Percentiles rank a stretch among this genome's conserved stretches.
Conservation (phyloP, 2,113 vertebrate genomes). For the Saccopteryx bilineata region DNA sequence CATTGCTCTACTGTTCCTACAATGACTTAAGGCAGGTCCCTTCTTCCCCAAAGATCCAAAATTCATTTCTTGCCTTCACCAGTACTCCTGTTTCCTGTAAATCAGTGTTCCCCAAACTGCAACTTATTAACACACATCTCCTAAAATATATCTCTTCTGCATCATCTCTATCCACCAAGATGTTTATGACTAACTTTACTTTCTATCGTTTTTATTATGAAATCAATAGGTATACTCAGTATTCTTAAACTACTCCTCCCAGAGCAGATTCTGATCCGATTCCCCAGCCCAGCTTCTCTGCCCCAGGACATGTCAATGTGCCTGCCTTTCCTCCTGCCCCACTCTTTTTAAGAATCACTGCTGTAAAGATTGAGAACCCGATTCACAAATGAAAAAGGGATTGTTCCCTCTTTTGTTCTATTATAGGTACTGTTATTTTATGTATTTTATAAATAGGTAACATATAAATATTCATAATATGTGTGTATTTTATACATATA, state of each 20-base stretch:
- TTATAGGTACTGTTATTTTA: not conserved
- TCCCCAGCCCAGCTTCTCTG: not conserved
- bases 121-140: not conserved
- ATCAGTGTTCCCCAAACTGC: not conserved
- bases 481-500: not conserved
- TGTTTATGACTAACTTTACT: not conserved
- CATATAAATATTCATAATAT: not conserved
- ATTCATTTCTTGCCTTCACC: slow-evolving; percentile 34
- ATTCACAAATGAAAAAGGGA: slow-evolving; percentile 12
- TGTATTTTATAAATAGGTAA: not conserved
- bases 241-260: not conserved
- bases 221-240: not conserved
- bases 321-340: not conserved
- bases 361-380: not conserved
- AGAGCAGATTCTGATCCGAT: not conserved
- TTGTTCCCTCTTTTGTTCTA: not conserved
- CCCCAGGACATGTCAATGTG: not conserved
- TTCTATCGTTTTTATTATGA: slow-evolving; percentile 50
- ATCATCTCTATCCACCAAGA: not conserved
- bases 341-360: not conserved
- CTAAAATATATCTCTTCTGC: not conserved
- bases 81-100: not conserved
- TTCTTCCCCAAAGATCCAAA: not conserved
- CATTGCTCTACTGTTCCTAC: not conserved
- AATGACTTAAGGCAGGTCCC: not conserved